phyloP scores from a whole-genome alignment of 53 echinoderm and acorn worm species.

The Holothuria leucospilota region DNA sequence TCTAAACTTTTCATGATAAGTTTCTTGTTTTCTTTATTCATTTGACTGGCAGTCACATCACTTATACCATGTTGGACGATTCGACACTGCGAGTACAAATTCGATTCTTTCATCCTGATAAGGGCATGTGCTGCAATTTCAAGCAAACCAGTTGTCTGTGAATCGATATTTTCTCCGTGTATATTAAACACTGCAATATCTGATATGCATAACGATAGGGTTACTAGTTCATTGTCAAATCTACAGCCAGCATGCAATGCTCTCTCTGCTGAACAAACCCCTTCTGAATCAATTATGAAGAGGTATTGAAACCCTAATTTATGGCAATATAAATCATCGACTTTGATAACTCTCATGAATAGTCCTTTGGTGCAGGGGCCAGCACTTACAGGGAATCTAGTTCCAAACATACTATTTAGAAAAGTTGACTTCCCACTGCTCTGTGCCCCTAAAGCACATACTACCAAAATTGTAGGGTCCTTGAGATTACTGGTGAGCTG shows the following conservation, averaged over 20 bases:
- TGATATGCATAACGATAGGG: conserved; percentile 1
- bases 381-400: conserved; percentile 6
- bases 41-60: background rate
- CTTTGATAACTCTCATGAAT: background rate
- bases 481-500: background rate
- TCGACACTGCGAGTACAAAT: background rate
- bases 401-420: background rate
- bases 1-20: background rate
- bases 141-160: background rate
- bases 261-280: background rate
- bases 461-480: background rate
- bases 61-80: conserved; percentile 3
- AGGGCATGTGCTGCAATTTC: conserved; percentile 32
- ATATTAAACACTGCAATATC: conserved; percentile 24
- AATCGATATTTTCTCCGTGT: conserved; percentile 4
- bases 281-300: conserved; percentile 18
- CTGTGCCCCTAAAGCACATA: background rate
- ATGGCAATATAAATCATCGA: background rate
- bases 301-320: background rate
- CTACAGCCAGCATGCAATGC: background rate
- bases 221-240: conserved; percentile 21
- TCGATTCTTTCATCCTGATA: conserved; percentile 23
- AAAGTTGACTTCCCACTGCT: conserved; percentile 21
- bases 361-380: conserved; percentile 14
- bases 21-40: background rate